A percentile compares a stretch with the other conserved stretches of the same genome.
These are phyloP conservation scores for Lagopus muta DNA, from an alignment of 2,113 vertebrate species.

Conservation along the genomic window DNA sequence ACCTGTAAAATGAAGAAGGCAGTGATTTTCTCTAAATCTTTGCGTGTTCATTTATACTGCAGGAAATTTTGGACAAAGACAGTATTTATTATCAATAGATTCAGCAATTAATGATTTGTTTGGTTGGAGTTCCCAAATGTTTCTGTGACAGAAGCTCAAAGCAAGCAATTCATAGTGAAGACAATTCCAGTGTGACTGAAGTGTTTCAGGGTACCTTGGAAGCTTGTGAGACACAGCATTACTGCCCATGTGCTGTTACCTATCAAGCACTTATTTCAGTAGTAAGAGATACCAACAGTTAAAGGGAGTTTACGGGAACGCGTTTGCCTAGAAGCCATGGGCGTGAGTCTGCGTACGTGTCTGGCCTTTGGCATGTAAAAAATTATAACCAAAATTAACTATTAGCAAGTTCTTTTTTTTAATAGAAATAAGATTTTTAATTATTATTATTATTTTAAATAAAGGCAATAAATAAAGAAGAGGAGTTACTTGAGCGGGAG, in stretches of 20 bases:
- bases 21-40: neutral
- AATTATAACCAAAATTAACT: neutral
- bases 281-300: neutral
- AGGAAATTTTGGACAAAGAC: neutral
- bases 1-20: neutral
- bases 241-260: neutral
- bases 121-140: neutral
- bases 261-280: neutral
- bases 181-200: neutral
- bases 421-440: neutral
- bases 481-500: conserved; percentile 84
- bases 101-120: neutral
- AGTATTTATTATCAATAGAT: neutral
- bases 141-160: neutral
- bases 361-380: neutral
- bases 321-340: neutral
- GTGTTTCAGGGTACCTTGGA: neutral
- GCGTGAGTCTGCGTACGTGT: neutral
- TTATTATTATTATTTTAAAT: neutral
- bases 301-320: neutral
- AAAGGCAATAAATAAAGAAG: conserved; percentile 89
- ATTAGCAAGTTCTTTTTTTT: neutral
- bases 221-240: neutral
- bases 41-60: neutral
- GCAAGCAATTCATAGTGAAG: neutral